Conservation (phyloP, 2,113 vertebrate species). For the Alethe diademata region DNA sequence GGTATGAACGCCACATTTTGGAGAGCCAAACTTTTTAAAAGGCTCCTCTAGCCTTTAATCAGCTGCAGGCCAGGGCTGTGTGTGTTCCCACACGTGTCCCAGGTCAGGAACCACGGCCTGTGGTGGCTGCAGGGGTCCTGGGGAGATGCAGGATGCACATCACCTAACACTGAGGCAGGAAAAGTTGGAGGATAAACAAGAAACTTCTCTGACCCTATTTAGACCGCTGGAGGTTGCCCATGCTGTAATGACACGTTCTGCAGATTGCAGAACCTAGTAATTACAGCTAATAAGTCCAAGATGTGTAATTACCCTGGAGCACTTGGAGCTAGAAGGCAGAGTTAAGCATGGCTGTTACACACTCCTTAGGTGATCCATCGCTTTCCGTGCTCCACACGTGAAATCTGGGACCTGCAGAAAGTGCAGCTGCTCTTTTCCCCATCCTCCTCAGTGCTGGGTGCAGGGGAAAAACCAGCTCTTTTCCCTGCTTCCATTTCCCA, state of each 20-base stretch:
- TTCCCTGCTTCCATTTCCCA: not conserved
- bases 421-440: not conserved
- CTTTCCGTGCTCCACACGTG: accelerated
- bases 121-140: not conserved
- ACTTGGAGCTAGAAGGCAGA: not conserved
- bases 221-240: not conserved
- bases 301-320: slow-evolving; percentile 13
- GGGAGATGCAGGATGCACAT: not conserved
- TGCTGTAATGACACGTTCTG: not conserved
- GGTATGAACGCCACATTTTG: not conserved
- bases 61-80: not conserved
- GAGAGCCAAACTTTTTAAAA: not conserved
- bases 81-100: not conserved
- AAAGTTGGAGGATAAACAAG: not conserved
- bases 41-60: not conserved
- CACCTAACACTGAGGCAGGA: not conserved
- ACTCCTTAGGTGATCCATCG: not conserved
- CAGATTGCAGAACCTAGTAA: slow-evolving; percentile 9
- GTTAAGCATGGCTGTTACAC: not conserved
- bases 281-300: slow-evolving; percentile 51
- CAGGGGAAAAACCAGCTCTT: not conserved
- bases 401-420: not conserved
- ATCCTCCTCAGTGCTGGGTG: accelerated
- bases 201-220: not conserved
- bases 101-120: not conserved